phyloP scores from a whole-genome alignment of 1,140 invertebrate species.

The Oryctes rhinoceros region DNA sequence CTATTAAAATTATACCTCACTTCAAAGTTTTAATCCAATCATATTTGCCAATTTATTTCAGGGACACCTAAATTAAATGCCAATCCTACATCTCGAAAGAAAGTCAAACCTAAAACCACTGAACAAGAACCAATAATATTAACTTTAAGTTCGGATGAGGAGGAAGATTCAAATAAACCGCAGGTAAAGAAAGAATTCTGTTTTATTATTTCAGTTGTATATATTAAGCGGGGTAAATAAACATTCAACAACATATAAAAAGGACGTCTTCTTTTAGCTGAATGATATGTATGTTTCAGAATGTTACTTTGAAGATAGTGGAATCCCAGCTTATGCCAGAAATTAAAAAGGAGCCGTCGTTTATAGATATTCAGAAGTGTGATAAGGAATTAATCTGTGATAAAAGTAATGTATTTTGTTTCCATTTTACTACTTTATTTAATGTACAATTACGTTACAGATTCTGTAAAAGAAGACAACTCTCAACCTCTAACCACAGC shows the following conservation, averaged over 20 bases:
- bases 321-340: constrained; percentile 51
- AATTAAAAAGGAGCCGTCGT: constrained; percentile 55
- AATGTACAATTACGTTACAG: constrained; percentile 28
- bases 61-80: constrained; percentile 43
- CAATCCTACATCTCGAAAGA: constrained; percentile 12
- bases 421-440: constrained; percentile 6
- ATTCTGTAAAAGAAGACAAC: constrained; percentile 12
- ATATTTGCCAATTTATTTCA: neutral
- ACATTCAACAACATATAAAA: too few species aligned
- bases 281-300: constrained; percentile 3
- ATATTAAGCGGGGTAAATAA: too few species aligned
- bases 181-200: neutral
- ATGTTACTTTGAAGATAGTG: constrained; percentile 27
- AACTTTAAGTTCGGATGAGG: constrained; percentile 72
- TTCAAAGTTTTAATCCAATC: too few species aligned
- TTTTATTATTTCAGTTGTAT: too few species aligned
- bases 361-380: constrained; percentile 52
- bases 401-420: constrained; percentile 21
- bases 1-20: too few species aligned
- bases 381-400: constrained; percentile 40
- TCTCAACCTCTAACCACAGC: constrained; percentile 36
- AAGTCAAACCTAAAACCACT: constrained; percentile 54
- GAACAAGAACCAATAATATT: constrained; percentile 71
- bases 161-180: constrained; percentile 58
- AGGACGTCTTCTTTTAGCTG: too few species aligned